Evolutionary conservation across 2,888 invertebrate species (phyloP).

Genomic region (Agrotis exclamationis): DNA sequence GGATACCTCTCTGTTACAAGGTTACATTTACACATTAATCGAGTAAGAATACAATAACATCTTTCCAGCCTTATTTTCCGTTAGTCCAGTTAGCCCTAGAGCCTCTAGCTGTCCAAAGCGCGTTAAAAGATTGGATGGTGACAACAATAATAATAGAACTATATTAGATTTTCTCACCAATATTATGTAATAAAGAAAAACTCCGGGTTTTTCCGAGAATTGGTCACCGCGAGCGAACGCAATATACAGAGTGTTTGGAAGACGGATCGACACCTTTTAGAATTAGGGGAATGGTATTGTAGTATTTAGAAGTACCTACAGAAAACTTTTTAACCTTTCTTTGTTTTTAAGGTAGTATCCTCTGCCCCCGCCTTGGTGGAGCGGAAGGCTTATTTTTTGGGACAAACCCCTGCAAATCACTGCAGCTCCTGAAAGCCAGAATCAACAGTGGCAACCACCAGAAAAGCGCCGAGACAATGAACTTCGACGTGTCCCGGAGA

Average conservation of each 20-base stretch:
- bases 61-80: background rate
- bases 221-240: background rate
- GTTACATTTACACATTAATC: background rate
- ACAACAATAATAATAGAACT: background rate
- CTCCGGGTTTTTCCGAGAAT: background rate
- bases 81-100: background rate
- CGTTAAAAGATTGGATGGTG: background rate
- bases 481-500: no score
- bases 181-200: conserved; percentile 6
- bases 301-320: background rate
- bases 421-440: no score
- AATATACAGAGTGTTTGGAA: background rate
- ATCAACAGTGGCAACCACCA: no score
- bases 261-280: background rate
- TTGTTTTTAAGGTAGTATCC: no score
- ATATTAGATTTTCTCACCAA: background rate
- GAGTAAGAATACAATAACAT: background rate
- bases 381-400: no score
- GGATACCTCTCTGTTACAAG: no score
- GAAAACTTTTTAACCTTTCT: no score
- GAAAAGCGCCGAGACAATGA: no score
- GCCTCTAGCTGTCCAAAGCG: background rate
- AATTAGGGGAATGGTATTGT: background rate
- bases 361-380: no score
- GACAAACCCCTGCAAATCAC: no score